phyloP scores from a whole-genome alignment of 2,797 vertebrate species.

The Ciconia nigra region DNA sequence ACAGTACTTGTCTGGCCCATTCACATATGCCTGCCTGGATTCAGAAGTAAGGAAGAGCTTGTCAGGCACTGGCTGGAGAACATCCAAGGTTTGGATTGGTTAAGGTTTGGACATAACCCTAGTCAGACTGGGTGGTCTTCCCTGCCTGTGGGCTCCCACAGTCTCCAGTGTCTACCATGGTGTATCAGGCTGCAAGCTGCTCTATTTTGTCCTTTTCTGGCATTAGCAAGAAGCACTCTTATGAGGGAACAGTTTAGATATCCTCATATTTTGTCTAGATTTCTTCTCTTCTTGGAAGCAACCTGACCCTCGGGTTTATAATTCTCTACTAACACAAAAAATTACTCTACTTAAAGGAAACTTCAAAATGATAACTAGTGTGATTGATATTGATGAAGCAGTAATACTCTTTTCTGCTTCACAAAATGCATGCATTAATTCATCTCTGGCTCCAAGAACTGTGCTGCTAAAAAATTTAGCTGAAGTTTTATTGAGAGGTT shows the following conservation, averaged over 20 bases:
- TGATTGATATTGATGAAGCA: constrained; percentile 37
- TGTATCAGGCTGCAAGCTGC: neutral
- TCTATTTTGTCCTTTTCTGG: neutral
- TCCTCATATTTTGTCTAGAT: neutral
- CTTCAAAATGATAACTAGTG: neutral
- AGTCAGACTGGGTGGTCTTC: neutral
- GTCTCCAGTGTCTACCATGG: neutral
- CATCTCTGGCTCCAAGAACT: neutral
- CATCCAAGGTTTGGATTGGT: neutral
- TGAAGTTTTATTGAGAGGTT: constrained; percentile 35
- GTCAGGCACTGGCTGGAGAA: neutral
- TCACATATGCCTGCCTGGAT: neutral
- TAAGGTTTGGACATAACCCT: neutral
- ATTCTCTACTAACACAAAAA: neutral
- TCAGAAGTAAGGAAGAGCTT: neutral
- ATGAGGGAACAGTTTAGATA: neutral
- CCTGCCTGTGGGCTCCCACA: neutral
- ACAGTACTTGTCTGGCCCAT: neutral
- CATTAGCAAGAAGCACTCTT: neutral
- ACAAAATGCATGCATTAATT: constrained; percentile 20
- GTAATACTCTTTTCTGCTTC: constrained; percentile 22
- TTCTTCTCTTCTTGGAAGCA: neutral
- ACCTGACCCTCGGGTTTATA: neutral
- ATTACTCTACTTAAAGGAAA: neutral
- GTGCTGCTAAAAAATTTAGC: neutral